These are phyloP conservation scores for Eupithecia pulchellata DNA, from an alignment of 2,888 invertebrate species.

Conservation along the genomic window DNA sequence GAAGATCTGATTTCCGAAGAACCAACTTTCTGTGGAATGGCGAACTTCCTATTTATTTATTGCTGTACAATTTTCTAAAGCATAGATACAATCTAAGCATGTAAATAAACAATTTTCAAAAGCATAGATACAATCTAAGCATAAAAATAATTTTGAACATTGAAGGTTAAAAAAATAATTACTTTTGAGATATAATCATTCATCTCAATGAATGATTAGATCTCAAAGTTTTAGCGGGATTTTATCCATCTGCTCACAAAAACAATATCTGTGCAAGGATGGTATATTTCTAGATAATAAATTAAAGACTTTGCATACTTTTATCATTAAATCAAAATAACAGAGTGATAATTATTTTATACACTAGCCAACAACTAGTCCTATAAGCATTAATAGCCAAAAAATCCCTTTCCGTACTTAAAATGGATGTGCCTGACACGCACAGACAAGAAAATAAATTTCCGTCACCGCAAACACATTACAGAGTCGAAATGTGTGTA, in stretches of 20 bases:
- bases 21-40: constrained; percentile 24
- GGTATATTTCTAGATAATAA: background rate
- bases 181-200: too few relatives aligned
- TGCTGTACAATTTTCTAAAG: background rate
- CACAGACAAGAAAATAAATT: constrained; percentile 60
- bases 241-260: background rate
- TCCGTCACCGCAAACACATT: constrained; percentile 77
- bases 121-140: background rate
- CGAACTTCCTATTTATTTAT: background rate
- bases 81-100: background rate
- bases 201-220: background rate
- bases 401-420: background rate
- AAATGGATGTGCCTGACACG: constrained; percentile 29
- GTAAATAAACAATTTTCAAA: background rate
- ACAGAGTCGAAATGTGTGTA: constrained; percentile 72
- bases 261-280: background rate
- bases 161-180: background rate
- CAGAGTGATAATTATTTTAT: background rate
- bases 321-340: background rate
- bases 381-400: background rate
- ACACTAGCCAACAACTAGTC: background rate
- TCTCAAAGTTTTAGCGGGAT: background rate
- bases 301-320: background rate
- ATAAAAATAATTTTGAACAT: background rate
- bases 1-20: constrained; percentile 43